phyloP scores from a whole-genome alignment of 2,113 vertebrate genomes.

The Psephotus haematonotus region DNA sequence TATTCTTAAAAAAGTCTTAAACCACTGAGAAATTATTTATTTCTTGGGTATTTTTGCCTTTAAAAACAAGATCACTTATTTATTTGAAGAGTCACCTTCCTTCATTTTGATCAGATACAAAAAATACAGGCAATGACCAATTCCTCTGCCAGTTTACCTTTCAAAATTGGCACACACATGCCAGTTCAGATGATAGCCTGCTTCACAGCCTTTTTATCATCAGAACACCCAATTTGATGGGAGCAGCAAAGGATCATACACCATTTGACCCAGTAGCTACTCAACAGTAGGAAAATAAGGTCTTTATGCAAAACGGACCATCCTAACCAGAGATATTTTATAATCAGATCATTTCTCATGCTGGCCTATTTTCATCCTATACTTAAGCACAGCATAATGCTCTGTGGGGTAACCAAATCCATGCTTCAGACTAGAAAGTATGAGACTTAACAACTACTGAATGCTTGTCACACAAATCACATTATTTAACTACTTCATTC shows the following conservation, averaged over 20 bases:
- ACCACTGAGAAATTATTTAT: background rate
- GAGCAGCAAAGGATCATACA: background rate
- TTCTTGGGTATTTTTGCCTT: background rate
- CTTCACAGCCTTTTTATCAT: slow-evolving; percentile 26
- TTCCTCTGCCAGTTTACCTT: background rate
- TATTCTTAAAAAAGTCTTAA: background rate
- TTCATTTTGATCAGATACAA: background rate
- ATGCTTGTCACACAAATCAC: background rate
- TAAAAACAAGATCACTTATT: background rate
- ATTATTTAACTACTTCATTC: background rate
- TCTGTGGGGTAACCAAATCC: background rate
- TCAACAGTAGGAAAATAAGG: background rate
- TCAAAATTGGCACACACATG: background rate
- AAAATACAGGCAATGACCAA: background rate
- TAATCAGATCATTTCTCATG: background rate
- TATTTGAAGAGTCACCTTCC: background rate
- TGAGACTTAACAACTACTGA: background rate
- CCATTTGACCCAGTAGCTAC: slow-evolving; percentile 29
- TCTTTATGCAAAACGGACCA: background rate
- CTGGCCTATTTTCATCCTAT: background rate
- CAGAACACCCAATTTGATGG: background rate
- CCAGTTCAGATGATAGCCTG: background rate
- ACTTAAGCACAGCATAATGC: background rate
- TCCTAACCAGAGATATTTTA: slow-evolving; percentile 4
- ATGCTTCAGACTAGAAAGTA: background rate